These are phyloP conservation scores for Melinaea marsaeus DNA, from an alignment of 2,888 invertebrate species.

Conservation along the genomic window DNA sequence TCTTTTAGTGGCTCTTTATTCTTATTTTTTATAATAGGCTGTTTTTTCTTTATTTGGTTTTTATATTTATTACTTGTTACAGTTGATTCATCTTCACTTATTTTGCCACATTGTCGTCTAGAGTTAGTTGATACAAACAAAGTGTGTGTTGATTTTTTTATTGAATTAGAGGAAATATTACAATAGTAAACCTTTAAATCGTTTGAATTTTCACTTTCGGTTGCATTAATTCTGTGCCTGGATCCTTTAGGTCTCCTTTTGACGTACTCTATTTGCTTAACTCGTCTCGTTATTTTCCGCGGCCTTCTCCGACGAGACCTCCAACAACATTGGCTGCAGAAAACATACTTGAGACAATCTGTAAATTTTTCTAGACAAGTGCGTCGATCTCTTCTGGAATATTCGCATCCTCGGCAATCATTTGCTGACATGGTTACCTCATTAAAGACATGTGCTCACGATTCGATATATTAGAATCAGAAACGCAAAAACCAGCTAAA, in stretches of 20 bases:
- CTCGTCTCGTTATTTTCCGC: constrained; percentile 12
- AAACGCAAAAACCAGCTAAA: too few species aligned
- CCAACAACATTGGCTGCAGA: constrained; percentile 8
- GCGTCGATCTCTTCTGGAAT: constrained; percentile 4
- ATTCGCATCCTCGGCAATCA: constrained; percentile 7
- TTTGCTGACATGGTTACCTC: neutral
- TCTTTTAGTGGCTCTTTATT: neutral
- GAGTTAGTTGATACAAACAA: neutral
- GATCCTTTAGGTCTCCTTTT: constrained; percentile 7
- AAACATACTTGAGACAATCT: constrained; percentile 9
- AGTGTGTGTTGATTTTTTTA: neutral
- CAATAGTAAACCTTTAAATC: constrained; percentile 7
- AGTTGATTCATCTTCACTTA: neutral
- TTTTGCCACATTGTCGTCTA: neutral
- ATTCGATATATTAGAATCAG: neutral
- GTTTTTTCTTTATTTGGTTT: constrained; percentile 1
- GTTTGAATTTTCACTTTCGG: constrained; percentile 6
- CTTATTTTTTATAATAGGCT: neutral
- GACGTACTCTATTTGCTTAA: neutral
- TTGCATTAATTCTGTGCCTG: constrained; percentile 3
- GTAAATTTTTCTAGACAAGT: constrained; percentile 8
- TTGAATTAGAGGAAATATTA: constrained; percentile 1
- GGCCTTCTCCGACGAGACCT: neutral
- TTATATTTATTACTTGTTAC: constrained; percentile 1
- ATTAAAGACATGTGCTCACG: constrained; percentile 9